Conservation (phyloP, 2,888 invertebrate species). For the Sesamia inferens region DNA sequence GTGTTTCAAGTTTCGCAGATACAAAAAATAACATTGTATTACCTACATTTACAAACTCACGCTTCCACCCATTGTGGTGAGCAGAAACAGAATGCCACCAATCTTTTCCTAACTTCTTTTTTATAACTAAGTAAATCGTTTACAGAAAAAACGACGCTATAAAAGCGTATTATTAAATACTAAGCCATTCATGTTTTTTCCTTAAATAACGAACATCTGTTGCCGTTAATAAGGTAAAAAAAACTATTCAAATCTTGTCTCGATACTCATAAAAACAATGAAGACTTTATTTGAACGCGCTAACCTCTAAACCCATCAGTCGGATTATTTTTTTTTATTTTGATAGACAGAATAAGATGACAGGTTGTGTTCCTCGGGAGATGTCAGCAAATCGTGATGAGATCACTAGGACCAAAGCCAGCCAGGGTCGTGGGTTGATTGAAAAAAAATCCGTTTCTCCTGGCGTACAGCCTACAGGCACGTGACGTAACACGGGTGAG, state of each 20-base stretch:
- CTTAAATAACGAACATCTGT: constrained; percentile 44
- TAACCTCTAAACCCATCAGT: neutral
- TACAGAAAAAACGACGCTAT: neutral
- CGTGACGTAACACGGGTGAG: too few relatives aligned
- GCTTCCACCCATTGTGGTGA: neutral
- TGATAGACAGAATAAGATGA: too few relatives aligned
- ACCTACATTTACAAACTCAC: neutral
- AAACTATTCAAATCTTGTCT: constrained; percentile 1
- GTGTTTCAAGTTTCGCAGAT: too few relatives aligned
- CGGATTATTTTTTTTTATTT: neutral
- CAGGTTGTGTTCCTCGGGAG: too few relatives aligned
- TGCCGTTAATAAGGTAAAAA: neutral
- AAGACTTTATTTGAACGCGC: neutral
- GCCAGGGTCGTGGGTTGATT: too few relatives aligned
- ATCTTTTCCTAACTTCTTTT: neutral
- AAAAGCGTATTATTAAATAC: neutral
- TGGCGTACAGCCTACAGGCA: too few relatives aligned
- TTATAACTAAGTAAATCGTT: neutral
- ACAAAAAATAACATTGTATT: too few relatives aligned
- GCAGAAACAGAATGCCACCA: neutral
- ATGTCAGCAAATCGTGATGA: too few relatives aligned
- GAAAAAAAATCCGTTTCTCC: too few relatives aligned
- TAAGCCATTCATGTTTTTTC: constrained; percentile 26
- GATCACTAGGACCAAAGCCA: too few relatives aligned
- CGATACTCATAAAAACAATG: neutral